Evolutionary conservation across 1,140 invertebrate genomes (phyloP), one percentile per base, ranked within the genome.

Genomic region (Aphaenogaster floridana): DNA sequence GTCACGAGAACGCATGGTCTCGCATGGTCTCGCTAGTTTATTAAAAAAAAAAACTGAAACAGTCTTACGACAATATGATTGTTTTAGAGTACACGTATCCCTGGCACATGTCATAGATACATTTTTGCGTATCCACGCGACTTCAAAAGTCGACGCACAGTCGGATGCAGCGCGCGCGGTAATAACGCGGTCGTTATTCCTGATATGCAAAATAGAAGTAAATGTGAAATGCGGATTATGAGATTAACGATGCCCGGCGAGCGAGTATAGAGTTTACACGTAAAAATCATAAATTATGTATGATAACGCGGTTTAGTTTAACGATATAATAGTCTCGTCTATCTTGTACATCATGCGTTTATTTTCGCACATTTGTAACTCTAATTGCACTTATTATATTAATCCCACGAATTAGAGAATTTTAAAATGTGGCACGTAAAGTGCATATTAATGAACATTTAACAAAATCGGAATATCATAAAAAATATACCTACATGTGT

Each of bases 121-220:
- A 39, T 83, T 81, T 71, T 57, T 36, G 42, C 28, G 28, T 72
- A 72, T 74, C 11, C 36, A 15, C 28, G 66, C 39, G 28, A 74
- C 54, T 48, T 74, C 42, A 61, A 83, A 59, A 50, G 68, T 61
- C 54, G 69, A 57, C 80, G 54, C 42, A 61, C 42, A 13, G 36
- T n/a, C 72, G 54, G 42, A 83, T 83, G 50, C 64, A 57, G 13
- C 36, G 63, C 48, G 52, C 45, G 42, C 39, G 68, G 8, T 83
- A 83, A 83, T 83, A 72, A 83, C 11, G 79, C 39, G 54, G 68
- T 15, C 80, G 42, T 83, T 83, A 83, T 83, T 83, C 52, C 54
- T 61, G 80, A 83, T 83, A 83, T 83, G 68, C 52, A 74, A 83
- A 74, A 71, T 83, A 39, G 68, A 69, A 81, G 54, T 80, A 48